Evolutionary conservation across 1,140 invertebrate genomes (phyloP).

Genomic region (Bombus confusus): DNA sequence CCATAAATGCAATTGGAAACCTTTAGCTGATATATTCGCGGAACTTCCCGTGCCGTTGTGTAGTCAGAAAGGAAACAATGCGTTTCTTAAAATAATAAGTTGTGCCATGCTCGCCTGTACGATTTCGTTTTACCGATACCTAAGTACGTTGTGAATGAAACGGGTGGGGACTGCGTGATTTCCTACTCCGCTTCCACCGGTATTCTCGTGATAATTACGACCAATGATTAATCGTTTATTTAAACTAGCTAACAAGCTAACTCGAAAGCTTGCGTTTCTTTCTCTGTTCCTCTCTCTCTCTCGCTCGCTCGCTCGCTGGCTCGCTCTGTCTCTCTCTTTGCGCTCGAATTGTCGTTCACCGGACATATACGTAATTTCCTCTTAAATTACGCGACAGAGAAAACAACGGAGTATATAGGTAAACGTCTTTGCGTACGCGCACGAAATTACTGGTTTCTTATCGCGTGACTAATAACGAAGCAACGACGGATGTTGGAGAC

Average conservation of each 20-base stretch:
- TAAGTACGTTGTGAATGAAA: not conserved
- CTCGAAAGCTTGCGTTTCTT: conserved; percentile 24
- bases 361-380: conserved; percentile 47
- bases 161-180: too few species aligned
- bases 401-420: conserved; percentile 28
- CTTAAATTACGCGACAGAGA: conserved; percentile 37
- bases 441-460: conserved; percentile 53
- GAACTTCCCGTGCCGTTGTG: not conserved
- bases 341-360: conserved; percentile 13
- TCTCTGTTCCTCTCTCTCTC: not conserved
- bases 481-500: conserved; percentile 8
- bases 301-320: too few species aligned
- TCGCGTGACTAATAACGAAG: conserved; percentile 65
- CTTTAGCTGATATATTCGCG: conserved; percentile 55
- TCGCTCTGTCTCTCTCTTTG: not conserved
- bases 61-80: conserved; percentile 1
- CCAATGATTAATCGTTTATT: conserved; percentile 48
- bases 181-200: not conserved
- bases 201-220: conserved; percentile 11
- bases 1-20: conserved; percentile 66
- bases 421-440: conserved; percentile 31
- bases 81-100: conserved; percentile 31
- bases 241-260: conserved; percentile 14
- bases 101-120: not conserved
- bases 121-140: conserved; percentile 17